Conservation (phyloP, 64 coral and sea anemone genomes). For the Dendronephthya gigantea region DNA sequence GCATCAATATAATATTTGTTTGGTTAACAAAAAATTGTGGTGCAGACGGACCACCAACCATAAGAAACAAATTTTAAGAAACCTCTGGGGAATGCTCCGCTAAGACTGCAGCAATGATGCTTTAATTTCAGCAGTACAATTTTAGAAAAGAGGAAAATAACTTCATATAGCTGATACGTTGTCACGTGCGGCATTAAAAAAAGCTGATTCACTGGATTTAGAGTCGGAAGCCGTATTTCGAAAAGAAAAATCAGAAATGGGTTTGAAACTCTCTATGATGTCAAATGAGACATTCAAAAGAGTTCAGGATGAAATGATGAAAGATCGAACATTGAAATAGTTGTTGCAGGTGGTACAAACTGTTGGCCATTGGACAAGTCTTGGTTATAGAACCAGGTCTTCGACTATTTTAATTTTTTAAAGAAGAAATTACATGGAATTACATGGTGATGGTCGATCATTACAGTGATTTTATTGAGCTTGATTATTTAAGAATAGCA, state of each 20-base stretch:
- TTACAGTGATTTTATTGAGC: too few species aligned
- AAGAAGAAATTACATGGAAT: background rate
- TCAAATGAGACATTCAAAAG: too few species aligned
- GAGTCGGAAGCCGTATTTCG: background rate
- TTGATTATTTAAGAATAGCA: too few species aligned
- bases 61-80: too few species aligned
- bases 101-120: slow-evolving; percentile 36
- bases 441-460: too few species aligned
- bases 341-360: background rate
- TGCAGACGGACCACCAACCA: slow-evolving; percentile 1
- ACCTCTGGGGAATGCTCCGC: slow-evolving; percentile 7
- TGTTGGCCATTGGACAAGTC: background rate
- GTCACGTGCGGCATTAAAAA: background rate
- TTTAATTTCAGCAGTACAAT: slow-evolving; percentile 22
- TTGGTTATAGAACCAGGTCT: background rate
- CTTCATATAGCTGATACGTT: background rate
- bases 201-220: background rate
- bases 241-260: background rate
- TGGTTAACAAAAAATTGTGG: slow-evolving; percentile 14
- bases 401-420: background rate
- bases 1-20: slow-evolving; percentile 25
- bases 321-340: background rate
- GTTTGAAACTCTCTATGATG: background rate
- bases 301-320: background rate
- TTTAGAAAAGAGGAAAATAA: slow-evolving; percentile 5